Evolutionary conservation across 2,888 invertebrate species (phyloP), one percentile per base, ranked within the genome.

Genomic region (Heliconius charithonia): DNA sequence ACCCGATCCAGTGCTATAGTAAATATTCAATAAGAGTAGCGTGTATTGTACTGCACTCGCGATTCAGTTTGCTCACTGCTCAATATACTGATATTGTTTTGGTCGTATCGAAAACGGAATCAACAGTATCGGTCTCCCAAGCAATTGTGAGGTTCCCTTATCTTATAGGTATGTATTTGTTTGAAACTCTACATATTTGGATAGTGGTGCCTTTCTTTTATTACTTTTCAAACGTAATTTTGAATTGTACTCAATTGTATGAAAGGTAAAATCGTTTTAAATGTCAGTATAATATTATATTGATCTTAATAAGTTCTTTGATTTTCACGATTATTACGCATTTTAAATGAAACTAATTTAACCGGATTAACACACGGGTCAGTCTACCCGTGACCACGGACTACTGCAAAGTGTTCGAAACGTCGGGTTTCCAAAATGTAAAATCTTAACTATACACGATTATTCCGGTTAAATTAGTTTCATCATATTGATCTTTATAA

Each of bases 71-170:
- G 89, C 86, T 90, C 89, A 84, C 85, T 89, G 86, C 88, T 91
- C 92, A 92, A 92, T 92, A 91, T 87, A 88, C 83, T 86, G 86
- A 90, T 90, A 91, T 92, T 92, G 91, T 92, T 90, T 90, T 86
- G 86, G 86, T 86, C 84, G 85, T 87, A 90, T 91, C 90, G 90
- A 87, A 88, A 89, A 83, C 86, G 85, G 85, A 86, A 87, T 87
- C 81, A 82, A 85, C 82, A 80, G 78, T 80, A 78, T 83, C 77
- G 80, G 77, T 81, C 75, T 70, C 59, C 73, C 70, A 76, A 65
- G 76, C 77, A 56, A 76, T 77, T 78, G 76, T 78, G 75, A 65
- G 65, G 71, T 75, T 67, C 77, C 79, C 59, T 75, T 76, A 80
- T 71, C 74, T 77, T 67, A 66, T 70, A 67, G 29, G 19, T 16